Base-by-base conservation (phyloP, 2,113 vertebrate genomes). In the Copsychus sechellarum region DNA sequence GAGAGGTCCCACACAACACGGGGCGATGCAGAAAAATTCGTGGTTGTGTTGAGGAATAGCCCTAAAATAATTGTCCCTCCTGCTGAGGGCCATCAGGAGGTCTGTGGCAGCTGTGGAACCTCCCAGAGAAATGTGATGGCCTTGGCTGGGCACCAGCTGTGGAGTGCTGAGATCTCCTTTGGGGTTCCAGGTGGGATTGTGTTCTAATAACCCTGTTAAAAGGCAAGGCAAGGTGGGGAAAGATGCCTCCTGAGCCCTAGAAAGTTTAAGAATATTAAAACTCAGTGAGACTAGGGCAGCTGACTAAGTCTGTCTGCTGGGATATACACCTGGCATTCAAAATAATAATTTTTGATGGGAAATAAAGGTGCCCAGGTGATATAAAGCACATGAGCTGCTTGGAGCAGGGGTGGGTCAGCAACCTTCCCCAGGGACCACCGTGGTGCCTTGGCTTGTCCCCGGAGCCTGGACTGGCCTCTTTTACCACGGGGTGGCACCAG, bases 401-500 rank as follows among this genome's bases (percentile, higher is more conserved):
- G 0, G 43, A 14, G 11, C 4, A 73, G 24, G 23, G 16, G 2
- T 23, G 50, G 31, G 21, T 23, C 43, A 36, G 33, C 47, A 48
- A 0, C 14, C 8, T 78, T 42, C 45, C 28, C 29, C 23, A 34
- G 25, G 62, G 40, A 56, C 14, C 36, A n/a, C 11, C 1, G 2
- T 1, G 12, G 7, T 57, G 26, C 47, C 38, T 80, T 43, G 64
- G 70, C 29, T 51, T 51, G 50, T 36, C 42, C 34, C n/a, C 1
- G 2, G 9, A 23, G 34, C 18, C 51, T 86, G 66, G 40, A 26
- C 8, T 54, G 15, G 14, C 34, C 29, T 87, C 60, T 72, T 22
- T 57, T 43, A 5, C 80, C 91, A 73, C 88, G 14, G 76, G 92
- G 71, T 95, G 92, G 92, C 91, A 94, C 82, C 82, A 92, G 66